Conservation (phyloP, 2,797 vertebrate genomes). For the Hyperoplus immaculatus region DNA sequence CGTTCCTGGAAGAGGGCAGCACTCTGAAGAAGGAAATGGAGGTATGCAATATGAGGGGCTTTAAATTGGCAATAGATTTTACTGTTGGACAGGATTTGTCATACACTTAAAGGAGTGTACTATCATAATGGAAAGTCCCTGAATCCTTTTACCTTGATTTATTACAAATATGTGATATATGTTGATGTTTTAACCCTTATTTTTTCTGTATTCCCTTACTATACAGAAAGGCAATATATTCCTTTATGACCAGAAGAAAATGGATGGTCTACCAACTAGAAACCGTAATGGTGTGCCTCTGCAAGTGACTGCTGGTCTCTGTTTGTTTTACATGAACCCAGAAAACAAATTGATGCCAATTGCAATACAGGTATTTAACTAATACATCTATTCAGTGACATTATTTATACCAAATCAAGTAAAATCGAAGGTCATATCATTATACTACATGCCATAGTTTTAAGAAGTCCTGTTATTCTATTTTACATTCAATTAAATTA, state of each 20-base stretch:
- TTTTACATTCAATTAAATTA: background rate
- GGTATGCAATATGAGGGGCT: constrained; percentile 46
- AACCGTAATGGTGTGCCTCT: too few relatives aligned
- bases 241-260: too few relatives aligned
- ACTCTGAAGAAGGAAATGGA: constrained; percentile 68
- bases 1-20: constrained; percentile 57
- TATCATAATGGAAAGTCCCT: too few relatives aligned
- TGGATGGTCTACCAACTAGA: too few relatives aligned
- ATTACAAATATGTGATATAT: too few relatives aligned
- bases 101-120: too few relatives aligned
- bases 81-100: background rate
- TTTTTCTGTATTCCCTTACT: too few relatives aligned
- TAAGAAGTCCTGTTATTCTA: background rate
- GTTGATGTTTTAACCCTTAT: too few relatives aligned
- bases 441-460: background rate
- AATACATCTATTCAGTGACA: background rate
- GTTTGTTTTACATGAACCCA: constrained; percentile 30
- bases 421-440: background rate
- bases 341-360: constrained; percentile 70
- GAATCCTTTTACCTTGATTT: too few relatives aligned
- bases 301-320: too few relatives aligned
- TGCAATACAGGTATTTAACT: constrained; percentile 69
- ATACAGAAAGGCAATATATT: too few relatives aligned
- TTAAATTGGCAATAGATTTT: background rate
- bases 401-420: background rate